phyloP scores from a whole-genome alignment of 2,888 invertebrate genomes.

The Eulithis prunata region DNA sequence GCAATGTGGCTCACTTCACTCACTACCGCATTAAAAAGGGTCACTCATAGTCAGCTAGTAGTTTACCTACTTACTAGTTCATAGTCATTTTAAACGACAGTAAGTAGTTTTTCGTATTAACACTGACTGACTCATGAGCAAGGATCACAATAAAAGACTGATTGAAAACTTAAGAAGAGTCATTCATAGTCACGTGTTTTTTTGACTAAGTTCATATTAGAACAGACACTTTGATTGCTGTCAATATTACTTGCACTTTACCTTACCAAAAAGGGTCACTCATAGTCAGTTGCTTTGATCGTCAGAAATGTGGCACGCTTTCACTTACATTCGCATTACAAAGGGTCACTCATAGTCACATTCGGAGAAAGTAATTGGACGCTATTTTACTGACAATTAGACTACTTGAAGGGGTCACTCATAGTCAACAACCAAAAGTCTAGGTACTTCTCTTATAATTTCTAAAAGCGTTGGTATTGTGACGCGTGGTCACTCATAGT shows the following conservation, averaged over 20 bases:
- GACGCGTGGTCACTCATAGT: background rate
- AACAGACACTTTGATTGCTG: too few relatives aligned
- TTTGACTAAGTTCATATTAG: too few relatives aligned
- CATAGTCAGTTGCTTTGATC: background rate
- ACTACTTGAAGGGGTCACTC: background rate
- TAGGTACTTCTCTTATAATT: too few relatives aligned
- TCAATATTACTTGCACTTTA: background rate
- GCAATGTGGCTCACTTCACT: slow-evolving; percentile 52
- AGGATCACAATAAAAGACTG: too few relatives aligned
- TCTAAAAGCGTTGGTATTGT: too few relatives aligned
- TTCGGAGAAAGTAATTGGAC: too few relatives aligned
- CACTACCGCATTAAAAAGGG: slow-evolving; percentile 9
- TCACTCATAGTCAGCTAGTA: slow-evolving; percentile 6
- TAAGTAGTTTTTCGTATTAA: too few relatives aligned
- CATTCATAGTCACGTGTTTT: background rate
- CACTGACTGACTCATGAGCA: too few relatives aligned
- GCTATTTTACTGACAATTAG: background rate
- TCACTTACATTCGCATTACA: too few relatives aligned
- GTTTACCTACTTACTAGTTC: background rate
- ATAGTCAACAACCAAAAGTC: background rate
- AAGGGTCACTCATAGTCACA: too few relatives aligned
- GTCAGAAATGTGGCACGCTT: too few relatives aligned
- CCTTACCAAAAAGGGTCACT: background rate
- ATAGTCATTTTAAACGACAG: background rate
- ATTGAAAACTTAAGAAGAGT: background rate